Evolutionary conservation across 2,797 vertebrate genomes (phyloP).

Genomic region (Phalanger gymnotis): DNA sequence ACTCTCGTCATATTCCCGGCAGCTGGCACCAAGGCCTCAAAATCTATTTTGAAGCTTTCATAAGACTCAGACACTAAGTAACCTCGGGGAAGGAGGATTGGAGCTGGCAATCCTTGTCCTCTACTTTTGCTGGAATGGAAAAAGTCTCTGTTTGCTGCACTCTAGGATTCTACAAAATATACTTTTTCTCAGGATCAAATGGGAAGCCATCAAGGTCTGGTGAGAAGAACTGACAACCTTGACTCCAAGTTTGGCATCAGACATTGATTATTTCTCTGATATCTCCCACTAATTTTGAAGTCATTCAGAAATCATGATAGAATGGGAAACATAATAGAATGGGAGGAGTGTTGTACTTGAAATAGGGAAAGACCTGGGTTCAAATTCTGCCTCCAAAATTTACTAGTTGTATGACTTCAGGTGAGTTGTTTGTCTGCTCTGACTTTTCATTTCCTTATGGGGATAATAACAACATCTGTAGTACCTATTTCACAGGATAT

Average conservation of each 20-base stretch:
- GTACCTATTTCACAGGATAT: background rate
- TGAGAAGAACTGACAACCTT: background rate
- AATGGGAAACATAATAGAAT: background rate
- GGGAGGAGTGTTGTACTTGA: background rate
- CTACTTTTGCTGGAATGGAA: background rate
- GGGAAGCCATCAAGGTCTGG: background rate
- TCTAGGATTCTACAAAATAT: background rate
- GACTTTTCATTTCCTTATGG: conserved; percentile 3
- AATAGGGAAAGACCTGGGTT: background rate
- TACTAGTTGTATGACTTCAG: background rate
- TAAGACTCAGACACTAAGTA: background rate
- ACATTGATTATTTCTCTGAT: background rate
- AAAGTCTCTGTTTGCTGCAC: background rate
- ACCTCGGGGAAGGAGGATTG: background rate
- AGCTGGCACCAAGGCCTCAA: background rate
- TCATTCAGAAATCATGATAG: background rate
- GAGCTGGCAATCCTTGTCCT: background rate
- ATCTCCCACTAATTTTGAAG: background rate
- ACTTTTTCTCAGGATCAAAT: background rate
- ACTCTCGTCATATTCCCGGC: background rate
- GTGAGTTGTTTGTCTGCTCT: background rate
- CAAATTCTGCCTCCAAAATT: background rate
- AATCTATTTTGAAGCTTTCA: background rate
- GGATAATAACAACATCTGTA: background rate
- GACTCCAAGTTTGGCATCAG: background rate